Base-by-base conservation (phyloP, 2,888 invertebrate genomes). In the Nemurella pictetii region DNA sequence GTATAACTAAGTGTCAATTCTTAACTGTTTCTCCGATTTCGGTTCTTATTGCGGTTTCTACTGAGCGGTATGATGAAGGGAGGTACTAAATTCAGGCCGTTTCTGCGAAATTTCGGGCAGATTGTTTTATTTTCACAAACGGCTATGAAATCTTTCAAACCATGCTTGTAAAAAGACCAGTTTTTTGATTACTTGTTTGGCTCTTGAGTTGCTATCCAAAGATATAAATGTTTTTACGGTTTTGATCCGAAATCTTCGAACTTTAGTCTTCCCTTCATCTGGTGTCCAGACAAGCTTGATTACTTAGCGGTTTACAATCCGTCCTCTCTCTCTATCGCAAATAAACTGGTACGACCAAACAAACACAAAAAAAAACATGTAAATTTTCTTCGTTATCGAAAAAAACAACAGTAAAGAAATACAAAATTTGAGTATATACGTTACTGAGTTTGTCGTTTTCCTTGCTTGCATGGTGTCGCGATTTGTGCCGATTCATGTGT, bases 321-420 rank as follows among this genome's bases (percentile, higher is more conserved):
- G 80, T 81, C 80, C 80, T 81, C 55, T 55, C 55, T 78, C 78
- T 78, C 78, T 78, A 30, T 29, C 29, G 78, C 78, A 30, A 78
- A 78, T 78, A 28, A 78, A 78, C 29, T 29, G 78, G 30, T 78
- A 30, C 78, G 30, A 78, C 78, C 78, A 78, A 55, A 55, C 20
- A 15, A 55, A 55, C 55, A 55, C 3, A 55, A 55, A 55, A 55
- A 55, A 55, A 55, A 55, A 55, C 55, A 55, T 55, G 55, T 55
- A 55, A 55, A 55, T 55, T 55, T 20, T 55, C 55, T 55, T 55
- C 55, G 55, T 55, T 55, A 55, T 55, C 12, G 35, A 12, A 55
- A 55, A 55, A 55, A 55, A 55, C 9, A 55, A 55, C 55, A 15
- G 55, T 20, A 55, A 55, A 20, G 15, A 55, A 55, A 55, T 55